Base-by-base conservation (phyloP, 2,797 vertebrate genomes). In the Paramormyrops hopkinsi region DNA sequence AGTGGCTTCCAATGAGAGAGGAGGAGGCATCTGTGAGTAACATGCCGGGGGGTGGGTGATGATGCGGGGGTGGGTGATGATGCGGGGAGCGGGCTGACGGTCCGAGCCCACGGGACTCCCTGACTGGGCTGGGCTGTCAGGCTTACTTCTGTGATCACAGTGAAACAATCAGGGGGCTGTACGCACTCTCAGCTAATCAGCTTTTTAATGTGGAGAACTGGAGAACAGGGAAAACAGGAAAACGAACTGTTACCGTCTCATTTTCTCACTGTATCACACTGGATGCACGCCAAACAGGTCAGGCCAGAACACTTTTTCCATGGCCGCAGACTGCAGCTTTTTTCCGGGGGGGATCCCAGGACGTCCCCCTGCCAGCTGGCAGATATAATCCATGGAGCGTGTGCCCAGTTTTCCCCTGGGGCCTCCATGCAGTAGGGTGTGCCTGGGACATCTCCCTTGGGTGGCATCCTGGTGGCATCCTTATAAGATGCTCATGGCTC, bases 11-110 rank as follows among this genome's bases (percentile, higher is more conserved):
- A 14, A 54, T 86, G 33, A 62, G 54, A 88, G 86, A 87, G 56
- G 56, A 62, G 37, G 51, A 84, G 85, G 86, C 56, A 37, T 88
- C 56, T 65, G 86, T 62, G 86, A 65, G 54, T 88, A 46, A 65
- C 19, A 46, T 62, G 37, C 44, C 54, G 2, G 86, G 86, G 54
- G 53, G 29, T 19, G 86, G 53, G 33, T 11, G 56, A n/a, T 25
- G 56, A 65, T 7, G 86, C n/a, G 86, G 86, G 54, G 53, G 29
- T 19, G 86, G 53, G 33, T 11, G 56, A n/a, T 25, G 56, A 65
- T 7, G 86, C n/a, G 56, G 37, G 86, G 86, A 2, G 86, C 56
- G 14, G n/a, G 54, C 86, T 88, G 54, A 48, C 56, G 11, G 54
- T 1, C 54, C 4, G 2, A 14, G 56, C 56, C 86, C 86, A 14